Base-by-base conservation (phyloP, 2,113 vertebrate species). In the Caretta caretta region DNA sequence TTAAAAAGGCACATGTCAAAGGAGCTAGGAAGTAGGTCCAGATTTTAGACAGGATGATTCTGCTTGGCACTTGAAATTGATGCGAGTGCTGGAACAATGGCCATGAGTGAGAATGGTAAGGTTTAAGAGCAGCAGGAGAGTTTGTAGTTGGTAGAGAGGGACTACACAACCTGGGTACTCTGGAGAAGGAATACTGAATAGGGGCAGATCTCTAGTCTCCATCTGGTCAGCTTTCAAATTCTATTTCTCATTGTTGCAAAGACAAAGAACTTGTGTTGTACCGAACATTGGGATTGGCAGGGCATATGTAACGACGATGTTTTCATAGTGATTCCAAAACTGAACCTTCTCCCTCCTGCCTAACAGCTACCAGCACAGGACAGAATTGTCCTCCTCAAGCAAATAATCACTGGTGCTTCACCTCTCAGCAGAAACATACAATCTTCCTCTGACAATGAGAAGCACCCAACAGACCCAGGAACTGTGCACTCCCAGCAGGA, bases 101-200 rank as follows among this genome's bases (percentile, higher is more conserved):
- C 29, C 49, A 8, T 50, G 54, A 50, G 42, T 0, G 0, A 29
- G 46, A 81, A 7, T 1, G 46, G 38, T 31, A 72, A 86, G 7
- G 29, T 11, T 29, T 46, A 75, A 80, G 46, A 7, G 38, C 16
- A 80, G 20, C 2, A 9, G 8, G 8, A 19, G 5, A 2, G 8
- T 22, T 86, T 75, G 35, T 6, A 0, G 83, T 12, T 0, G 0
- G 6, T 0, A 1, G 9, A 0, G 51, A 35, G 24, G 56, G 72
- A 3, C 0, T 7, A 56, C 51, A 35, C 8, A 88, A 16, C 3
- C 27, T 49, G 6, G 11, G 5, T 31, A 38, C 86, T 84, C 69
- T 82, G 2, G 1, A 1, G 1, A 2, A 84, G 51, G 6, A 94
- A 84, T 59, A 31, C 13, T 59, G 27, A 59, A 59, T 59, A 27